Percentiles rank a stretch among this genome's conserved stretches.
These are phyloP conservation scores for Sebastes vulpes DNA, from an alignment of 2,797 vertebrate species.

Conservation along the genomic window DNA sequence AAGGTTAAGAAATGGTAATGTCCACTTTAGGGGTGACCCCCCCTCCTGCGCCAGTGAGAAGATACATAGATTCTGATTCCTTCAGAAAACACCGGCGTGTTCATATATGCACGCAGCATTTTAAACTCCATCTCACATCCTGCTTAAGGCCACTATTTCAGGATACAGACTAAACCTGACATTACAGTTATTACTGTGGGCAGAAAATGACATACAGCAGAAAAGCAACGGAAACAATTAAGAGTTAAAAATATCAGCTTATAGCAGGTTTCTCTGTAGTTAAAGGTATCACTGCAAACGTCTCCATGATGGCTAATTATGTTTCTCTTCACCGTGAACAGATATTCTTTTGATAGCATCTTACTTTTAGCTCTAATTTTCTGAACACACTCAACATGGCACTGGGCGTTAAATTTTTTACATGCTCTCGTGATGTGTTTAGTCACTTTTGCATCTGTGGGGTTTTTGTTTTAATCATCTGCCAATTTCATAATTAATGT, in stretches of 20 bases:
- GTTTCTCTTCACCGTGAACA: neutral
- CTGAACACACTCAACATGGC: neutral
- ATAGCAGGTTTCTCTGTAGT: neutral
- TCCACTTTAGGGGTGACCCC: no score
- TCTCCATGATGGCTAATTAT: neutral
- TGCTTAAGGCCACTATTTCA: conserved; percentile 22
- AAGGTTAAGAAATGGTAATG: neutral
- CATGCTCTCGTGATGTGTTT: neutral
- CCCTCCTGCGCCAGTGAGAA: neutral
- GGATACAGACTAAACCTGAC: conserved; percentile 3
- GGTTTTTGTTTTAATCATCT: neutral
- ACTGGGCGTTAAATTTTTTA: neutral
- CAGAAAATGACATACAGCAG: neutral
- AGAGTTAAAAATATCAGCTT: neutral
- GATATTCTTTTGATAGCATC: neutral
- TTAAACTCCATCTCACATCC: conserved; percentile 34
- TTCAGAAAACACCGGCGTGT: conserved; percentile 43
- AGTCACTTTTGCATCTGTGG: neutral
- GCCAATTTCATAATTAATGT: conserved; percentile 6
- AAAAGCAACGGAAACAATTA: neutral
- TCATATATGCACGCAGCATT: conserved; percentile 31
- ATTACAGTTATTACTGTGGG: neutral
- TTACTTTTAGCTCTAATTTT: neutral
- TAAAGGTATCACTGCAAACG: neutral
- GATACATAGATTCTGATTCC: conserved; percentile 54